phyloP scores from a whole-genome alignment of 2,113 vertebrate species.

The Globicephala melas region DNA sequence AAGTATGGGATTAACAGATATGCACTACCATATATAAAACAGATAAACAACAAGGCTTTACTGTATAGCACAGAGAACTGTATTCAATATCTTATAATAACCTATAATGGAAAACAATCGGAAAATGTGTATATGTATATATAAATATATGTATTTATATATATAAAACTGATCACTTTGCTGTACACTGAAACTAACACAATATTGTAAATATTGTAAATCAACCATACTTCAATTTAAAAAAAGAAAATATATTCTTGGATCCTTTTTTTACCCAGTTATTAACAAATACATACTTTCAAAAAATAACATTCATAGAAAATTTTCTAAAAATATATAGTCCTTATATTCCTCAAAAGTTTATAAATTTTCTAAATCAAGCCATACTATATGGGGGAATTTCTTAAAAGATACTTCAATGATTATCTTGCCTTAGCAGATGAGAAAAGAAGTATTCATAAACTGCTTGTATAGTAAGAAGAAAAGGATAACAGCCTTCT shows the following conservation, averaged over 20 bases:
- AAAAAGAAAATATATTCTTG: background rate
- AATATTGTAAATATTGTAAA: too few species aligned
- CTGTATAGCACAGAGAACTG: too few species aligned
- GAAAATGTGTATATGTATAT: too few species aligned
- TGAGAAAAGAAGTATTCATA: background rate
- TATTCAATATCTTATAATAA: too few species aligned
- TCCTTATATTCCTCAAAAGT: background rate
- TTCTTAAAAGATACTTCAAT: background rate
- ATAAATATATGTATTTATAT: too few species aligned
- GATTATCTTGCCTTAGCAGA: background rate
- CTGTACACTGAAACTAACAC: too few species aligned
- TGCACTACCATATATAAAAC: too few species aligned
- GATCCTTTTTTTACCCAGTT: background rate
- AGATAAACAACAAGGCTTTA: too few species aligned
- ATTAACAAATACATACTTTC: background rate
- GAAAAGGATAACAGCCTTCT: background rate
- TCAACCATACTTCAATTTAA: too few species aligned
- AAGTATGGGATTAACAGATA: too few species aligned
- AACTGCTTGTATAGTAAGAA: background rate
- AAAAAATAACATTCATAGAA: constrained; percentile 1
- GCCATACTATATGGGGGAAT: background rate
- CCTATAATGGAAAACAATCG: too few species aligned
- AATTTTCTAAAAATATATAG: background rate
- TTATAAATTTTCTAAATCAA: constrained; percentile 8
- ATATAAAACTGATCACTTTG: too few species aligned